Conservation (phyloP, 2,888 invertebrate genomes). For the Prenolepis imparis region DNA sequence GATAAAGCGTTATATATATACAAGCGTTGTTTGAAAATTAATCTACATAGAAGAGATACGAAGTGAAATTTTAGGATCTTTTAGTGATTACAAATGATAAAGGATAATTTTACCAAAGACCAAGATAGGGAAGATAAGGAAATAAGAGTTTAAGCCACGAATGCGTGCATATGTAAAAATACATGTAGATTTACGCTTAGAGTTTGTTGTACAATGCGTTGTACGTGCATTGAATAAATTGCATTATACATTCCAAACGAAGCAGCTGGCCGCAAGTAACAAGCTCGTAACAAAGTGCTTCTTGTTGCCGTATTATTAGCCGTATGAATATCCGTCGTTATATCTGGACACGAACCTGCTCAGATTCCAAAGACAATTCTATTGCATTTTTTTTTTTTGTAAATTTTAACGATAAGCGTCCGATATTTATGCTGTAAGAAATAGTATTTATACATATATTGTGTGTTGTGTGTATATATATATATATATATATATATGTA, state of each 20-base stretch:
- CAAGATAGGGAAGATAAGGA: conserved; percentile 20
- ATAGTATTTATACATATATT: conserved; percentile 1
- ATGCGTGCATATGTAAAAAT: conserved; percentile 19
- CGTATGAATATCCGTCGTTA: conserved; percentile 15
- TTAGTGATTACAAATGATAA: conserved; percentile 18
- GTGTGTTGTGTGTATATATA: neutral
- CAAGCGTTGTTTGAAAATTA: conserved; percentile 2
- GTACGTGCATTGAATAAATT: neutral
- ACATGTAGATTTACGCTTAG: conserved; percentile 6
- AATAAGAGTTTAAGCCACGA: conserved; percentile 20
- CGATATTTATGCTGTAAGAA: conserved; percentile 22
- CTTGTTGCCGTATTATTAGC: conserved; percentile 11
- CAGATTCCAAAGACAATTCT: conserved; percentile 54
- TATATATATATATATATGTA: neutral
- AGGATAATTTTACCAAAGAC: conserved; percentile 55
- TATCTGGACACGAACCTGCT: conserved; percentile 29
- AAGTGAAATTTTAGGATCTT: conserved; percentile 1
- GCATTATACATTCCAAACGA: conserved; percentile 52
- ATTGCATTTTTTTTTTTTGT: conserved; percentile 55
- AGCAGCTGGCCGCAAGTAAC: neutral
- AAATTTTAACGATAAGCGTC: conserved; percentile 22
- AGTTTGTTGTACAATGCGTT: conserved; percentile 10
- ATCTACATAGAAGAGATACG: conserved; percentile 8
- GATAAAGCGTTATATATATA: neutral
- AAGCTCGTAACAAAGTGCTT: conserved; percentile 22